Base-by-base conservation (phyloP, 2,113 vertebrate genomes). In the Sphyrna mokarran region DNA sequence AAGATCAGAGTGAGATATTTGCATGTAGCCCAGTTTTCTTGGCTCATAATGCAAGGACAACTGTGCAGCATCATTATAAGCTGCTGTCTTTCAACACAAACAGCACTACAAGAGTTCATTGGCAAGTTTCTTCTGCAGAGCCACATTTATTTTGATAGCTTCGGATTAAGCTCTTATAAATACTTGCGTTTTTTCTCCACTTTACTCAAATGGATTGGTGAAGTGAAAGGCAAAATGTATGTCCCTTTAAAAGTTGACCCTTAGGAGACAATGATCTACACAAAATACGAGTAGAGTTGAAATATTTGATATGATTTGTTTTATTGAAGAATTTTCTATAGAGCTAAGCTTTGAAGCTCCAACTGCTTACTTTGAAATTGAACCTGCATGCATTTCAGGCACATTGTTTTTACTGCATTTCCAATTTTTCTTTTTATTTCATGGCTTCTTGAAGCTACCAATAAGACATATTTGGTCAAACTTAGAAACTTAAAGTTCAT, bases 151-250 rank as follows among this genome's bases (percentile, higher is more conserved):
- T 94, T 37, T 72, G 29, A 95, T 76, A 23, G 94, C 94, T 33
- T 48, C 16, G 26, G 69, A 43, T 33, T 94, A 40, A 95, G 94
- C 69, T 76, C 69, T 69, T 69, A 54, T 76, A 76, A 72, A 10
- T 48, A 43, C 66, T 70, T 72, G 40, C 54, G 43, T 48, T 72
- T 72, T 72, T 48, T 18, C 69, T 72, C 69, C 91, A 69, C 91
- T 94, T 94, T 76, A 72, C 94, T 29, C 14, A 95, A 43, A 68
- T 95, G 68, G 94, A 95, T 23, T 72, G 94, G 37, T 94, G 72
- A 95, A 95, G 66, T 95, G 66, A 22, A 93, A 72, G 29, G 94
- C 26, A 29, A 40, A 95, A 26, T 33, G 26, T 69, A 69, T 13
- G 63, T 91, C 58, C 66, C 20, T 94, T 95, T 76, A 37, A 72